Base-by-base conservation (phyloP, 2,888 invertebrate genomes). In the Epinotia nisella region DNA sequence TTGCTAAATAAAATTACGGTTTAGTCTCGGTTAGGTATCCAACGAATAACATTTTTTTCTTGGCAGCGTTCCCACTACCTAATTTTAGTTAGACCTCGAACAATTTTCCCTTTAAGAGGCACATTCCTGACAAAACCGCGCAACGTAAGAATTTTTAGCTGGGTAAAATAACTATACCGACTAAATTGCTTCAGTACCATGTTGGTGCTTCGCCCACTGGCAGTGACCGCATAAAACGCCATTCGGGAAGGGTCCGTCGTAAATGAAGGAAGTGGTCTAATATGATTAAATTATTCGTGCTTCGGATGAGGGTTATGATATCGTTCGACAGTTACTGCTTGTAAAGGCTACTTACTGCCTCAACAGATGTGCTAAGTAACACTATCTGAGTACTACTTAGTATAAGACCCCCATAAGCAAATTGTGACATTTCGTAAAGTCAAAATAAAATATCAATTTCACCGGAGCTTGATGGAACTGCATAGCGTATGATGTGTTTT, bases 221-320 rank as follows among this genome's bases (percentile, higher is more conserved):
- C 41, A 17, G 69, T 59, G 65, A 58, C 71, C 71, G 41, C 71
- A 41, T 55, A 66, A 70, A 70, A 45, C 19, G 64, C 53, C 55
- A 29, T 59, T 55, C 53, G 41, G 59, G 51, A 65, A 66, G 66
- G 66, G 66, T 24, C 66, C 17, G 41, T 66, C 65, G 60, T 71
- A 71, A 71, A 66, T 60, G 70, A 39, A 51, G 66, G 66, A 66
- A 71, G 60, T 65, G 51, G 19, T 66, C 59, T 56, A 66, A 71
- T 71, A 65, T 70, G 53, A 71, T 71, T 66, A 71, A 53, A 71
- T 71, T 71, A 71, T 58, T 51, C 49, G 17, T 55, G 56, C 55
- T 51, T 29, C 39, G 19, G 70, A 58, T 62, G 61, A 45, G 59
- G 66, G 71, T 71, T 66, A 65, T 71, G 65, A 11, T 70, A 17